phyloP scores from a whole-genome alignment of 2,113 vertebrate genomes.

The Rhodinocichla rosea region DNA sequence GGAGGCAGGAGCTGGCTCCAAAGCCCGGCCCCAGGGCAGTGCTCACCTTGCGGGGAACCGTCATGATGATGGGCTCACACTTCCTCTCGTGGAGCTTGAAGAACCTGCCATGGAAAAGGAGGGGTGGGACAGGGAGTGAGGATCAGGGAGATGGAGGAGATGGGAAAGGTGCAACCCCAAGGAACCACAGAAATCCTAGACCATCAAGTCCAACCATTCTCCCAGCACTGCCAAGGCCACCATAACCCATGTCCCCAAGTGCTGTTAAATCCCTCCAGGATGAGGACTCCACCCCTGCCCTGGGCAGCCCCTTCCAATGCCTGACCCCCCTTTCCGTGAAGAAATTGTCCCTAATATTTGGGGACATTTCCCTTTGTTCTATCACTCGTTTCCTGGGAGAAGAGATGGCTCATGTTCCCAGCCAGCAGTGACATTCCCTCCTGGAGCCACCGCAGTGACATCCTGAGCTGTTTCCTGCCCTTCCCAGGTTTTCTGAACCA shows the following conservation, averaged over 20 bases:
- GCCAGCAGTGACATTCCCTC: neutral
- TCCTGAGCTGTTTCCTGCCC: neutral
- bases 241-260: neutral
- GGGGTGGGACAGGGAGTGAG: neutral
- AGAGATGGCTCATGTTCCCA: neutral
- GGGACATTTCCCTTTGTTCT: neutral
- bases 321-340: neutral
- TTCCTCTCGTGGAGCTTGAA: conserved; percentile 97
- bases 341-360: neutral
- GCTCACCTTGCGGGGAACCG: conserved; percentile 95
- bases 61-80: conserved; percentile 98
- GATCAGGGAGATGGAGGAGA: neutral
- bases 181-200: neutral
- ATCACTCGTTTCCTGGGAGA: neutral
- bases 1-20: neutral
- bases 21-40: accelerated
- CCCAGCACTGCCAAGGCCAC: neutral
- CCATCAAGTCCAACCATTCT: neutral
- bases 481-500: accelerated
- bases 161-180: neutral
- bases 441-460: neutral
- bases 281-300: neutral
- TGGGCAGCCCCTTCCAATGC: neutral
- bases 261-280: neutral
- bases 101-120: conserved; percentile 77